A percentile compares a stretch with the other conserved stretches of the same genome.
phyloP scores from a whole-genome alignment of 1,140 invertebrate genomes.

The Phymastichus coffea region DNA sequence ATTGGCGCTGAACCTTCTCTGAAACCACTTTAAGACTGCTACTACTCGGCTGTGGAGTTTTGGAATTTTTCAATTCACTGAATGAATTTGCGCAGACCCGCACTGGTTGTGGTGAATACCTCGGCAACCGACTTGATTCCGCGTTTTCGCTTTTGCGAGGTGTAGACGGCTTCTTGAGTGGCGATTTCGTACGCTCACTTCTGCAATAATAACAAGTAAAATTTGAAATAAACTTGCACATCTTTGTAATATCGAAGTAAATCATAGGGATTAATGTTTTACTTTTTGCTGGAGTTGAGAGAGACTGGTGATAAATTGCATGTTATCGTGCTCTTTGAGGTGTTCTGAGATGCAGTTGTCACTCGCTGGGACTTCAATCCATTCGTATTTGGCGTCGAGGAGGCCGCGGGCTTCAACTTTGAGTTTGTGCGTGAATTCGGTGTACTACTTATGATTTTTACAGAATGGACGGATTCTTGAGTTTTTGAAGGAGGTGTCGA shows the following conservation, averaged over 20 bases:
- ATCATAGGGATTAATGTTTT: not conserved
- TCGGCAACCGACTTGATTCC: not conserved
- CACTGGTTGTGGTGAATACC: conserved; percentile 14
- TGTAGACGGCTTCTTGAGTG: conserved; percentile 3
- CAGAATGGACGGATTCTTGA: not conserved
- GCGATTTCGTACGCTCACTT: conserved; percentile 4
- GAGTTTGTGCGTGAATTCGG: conserved; percentile 33
- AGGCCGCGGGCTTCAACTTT: conserved; percentile 41
- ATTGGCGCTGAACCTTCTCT: conserved; percentile 1
- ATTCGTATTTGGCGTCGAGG: conserved; percentile 43
- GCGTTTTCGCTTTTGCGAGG: not conserved
- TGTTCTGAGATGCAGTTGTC: conserved; percentile 10
- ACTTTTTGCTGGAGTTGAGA: not conserved
- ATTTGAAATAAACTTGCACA: not conserved
- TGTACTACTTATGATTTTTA: conserved; percentile 41
- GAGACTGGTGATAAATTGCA: not conserved
- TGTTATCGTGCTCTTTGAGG: not conserved
- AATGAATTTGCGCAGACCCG: conserved; percentile 14
- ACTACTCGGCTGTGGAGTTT: not conserved
- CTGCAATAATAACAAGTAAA: not conserved
- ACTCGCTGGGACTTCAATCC: not conserved
- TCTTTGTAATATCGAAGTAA: not conserved
- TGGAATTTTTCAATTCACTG: not conserved
- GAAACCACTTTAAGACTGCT: not conserved
- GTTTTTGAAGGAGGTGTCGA: not conserved